phyloP scores from a whole-genome alignment of 2,888 invertebrate species.

The Cistogaster globosa region DNA sequence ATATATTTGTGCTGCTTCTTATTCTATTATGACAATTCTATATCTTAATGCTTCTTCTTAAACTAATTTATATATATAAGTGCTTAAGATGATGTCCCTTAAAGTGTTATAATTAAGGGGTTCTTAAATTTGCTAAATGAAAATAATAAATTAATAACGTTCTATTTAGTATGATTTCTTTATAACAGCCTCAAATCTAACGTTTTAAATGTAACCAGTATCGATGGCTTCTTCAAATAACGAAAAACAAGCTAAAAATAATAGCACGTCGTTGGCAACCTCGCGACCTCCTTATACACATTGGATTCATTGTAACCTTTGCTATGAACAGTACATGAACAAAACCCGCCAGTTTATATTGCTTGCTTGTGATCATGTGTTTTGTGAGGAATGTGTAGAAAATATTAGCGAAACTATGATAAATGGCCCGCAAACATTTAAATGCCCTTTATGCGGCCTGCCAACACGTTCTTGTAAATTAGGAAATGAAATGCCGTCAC shows the following conservation, averaged over 20 bases:
- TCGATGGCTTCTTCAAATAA: slow-evolving; percentile 1
- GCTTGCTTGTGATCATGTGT: slow-evolving; percentile 77
- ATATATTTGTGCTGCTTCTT: slow-evolving; percentile 56
- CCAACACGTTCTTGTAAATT: slow-evolving; percentile 75
- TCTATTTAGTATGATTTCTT: not conserved
- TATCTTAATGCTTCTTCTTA: too few species aligned
- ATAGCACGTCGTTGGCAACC: not conserved
- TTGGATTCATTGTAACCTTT: slow-evolving; percentile 80
- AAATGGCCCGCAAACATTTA: slow-evolving; percentile 71
- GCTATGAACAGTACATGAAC: slow-evolving; percentile 74
- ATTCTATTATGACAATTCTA: slow-evolving; percentile 23
- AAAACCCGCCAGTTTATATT: slow-evolving; percentile 74
- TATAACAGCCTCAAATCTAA: too few species aligned
- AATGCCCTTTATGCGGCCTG: slow-evolving; percentile 76
- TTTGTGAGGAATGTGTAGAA: slow-evolving; percentile 76
- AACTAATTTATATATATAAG: too few species aligned
- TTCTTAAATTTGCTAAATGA: slow-evolving; percentile 2
- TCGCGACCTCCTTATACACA: slow-evolving; percentile 44
- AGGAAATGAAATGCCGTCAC: slow-evolving; percentile 76
- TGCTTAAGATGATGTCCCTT: too few species aligned
- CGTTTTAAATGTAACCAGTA: too few species aligned
- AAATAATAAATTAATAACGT: not conserved
- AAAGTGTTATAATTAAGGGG: not conserved
- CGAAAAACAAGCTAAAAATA: not conserved
- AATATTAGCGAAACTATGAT: slow-evolving; percentile 67